Percentiles rank a stretch among this genome's conserved stretches.
Conservation (phyloP, 2,888 invertebrate species). For the Acronicta psi region DNA sequence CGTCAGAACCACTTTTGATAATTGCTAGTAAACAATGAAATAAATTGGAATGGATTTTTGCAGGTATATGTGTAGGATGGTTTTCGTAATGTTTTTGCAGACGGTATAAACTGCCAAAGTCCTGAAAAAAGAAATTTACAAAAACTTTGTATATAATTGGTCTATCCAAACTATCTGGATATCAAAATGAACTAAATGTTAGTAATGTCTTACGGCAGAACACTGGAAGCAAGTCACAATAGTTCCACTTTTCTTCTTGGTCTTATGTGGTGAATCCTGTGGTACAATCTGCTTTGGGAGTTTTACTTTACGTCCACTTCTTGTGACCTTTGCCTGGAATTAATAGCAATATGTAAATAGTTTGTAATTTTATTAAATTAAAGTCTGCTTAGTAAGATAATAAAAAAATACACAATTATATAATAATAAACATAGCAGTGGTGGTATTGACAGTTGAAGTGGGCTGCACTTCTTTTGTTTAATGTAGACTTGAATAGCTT, state of each 20-base stretch:
- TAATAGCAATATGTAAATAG: not conserved
- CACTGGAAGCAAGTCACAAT: constrained; percentile 78
- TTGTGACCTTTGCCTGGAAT: constrained; percentile 77
- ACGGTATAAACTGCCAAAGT: constrained; percentile 78
- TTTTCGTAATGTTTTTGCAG: constrained; percentile 82
- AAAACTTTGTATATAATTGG: no score
- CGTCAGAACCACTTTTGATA: constrained; percentile 73
- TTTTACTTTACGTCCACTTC: constrained; percentile 82
- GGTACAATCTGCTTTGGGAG: constrained; percentile 76
- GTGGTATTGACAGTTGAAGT: no score
- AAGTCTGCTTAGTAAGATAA: not conserved
- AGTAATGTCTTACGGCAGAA: constrained; percentile 70
- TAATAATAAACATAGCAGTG: no score
- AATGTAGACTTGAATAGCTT: not conserved
- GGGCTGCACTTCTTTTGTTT: no score
- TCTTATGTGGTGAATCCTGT: constrained; percentile 68
- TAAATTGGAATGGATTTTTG: constrained; percentile 77
- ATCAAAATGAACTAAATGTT: not conserved
- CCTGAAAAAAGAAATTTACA: constrained; percentile 62
- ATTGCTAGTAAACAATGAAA: constrained; percentile 82
- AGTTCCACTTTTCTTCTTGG: constrained; percentile 70
- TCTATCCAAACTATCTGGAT: no score
- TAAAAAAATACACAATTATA: no score
- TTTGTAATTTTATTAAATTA: not conserved
- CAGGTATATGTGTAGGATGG: constrained; percentile 80